Base-by-base conservation (phyloP, 2,113 vertebrate genomes). In the Limnothrissa miodon region DNA sequence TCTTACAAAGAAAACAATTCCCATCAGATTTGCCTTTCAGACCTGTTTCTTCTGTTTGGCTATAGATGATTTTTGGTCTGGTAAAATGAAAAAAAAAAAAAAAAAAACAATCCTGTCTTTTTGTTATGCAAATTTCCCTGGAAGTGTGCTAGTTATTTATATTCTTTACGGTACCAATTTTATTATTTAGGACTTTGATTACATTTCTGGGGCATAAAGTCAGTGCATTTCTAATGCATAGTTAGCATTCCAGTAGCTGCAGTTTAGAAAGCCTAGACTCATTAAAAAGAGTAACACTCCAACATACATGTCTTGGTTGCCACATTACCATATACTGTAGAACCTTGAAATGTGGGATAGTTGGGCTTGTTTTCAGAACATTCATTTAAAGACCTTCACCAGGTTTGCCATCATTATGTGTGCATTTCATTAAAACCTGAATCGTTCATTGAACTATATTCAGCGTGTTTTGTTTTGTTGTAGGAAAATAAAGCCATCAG, bases 61-160 rank as follows among this genome's bases (percentile, higher is more conserved):
- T 90, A 11, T 82, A 29, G 39, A 21, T 7, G 8, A 87, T 89
- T 85, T 89, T 90, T 87, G 87, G 89, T 89, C 90, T 87, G 81
- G 87, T 83, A 88, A 85, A 89, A 79, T 42, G 88, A 88, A 90
- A 89, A 91, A 87, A 89, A 70, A 8, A 62, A 29, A 25, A 25
- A 25, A 62, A 36, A 74, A 85, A 87, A 74, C 9, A 74, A 36
- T 36, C 88, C 91, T 45, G 83, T 86, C 88, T 89, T 90, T 90
- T 83, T 15, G 83, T 89, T 87, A 46, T 81, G 88, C 90, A 90
- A 93, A 89, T 88, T 90, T 87, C 39, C 83, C 84, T 89, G 90
- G 84, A 89, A 90, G 89, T 89, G 90, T 91, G 87, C 84, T 88
- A 90, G 89, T 89, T 53, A 79, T 85, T 70, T 46, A 36, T 39